These are phyloP conservation scores for Drosophila subquinaria DNA, from an alignment of 2,888 invertebrate genomes.

Conservation along the genomic window DNA sequence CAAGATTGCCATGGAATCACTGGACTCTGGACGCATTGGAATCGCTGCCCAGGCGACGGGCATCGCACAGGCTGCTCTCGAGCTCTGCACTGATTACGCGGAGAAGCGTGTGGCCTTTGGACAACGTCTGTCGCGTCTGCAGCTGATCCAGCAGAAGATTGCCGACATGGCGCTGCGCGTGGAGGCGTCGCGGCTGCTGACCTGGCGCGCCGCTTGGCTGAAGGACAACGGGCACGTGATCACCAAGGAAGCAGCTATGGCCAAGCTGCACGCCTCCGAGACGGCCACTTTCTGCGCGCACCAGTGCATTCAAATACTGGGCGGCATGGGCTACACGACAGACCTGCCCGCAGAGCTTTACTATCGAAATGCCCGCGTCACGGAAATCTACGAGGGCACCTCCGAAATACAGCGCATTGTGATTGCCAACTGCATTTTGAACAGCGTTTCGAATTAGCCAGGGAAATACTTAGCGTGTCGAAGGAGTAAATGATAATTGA, in stretches of 20 bases:
- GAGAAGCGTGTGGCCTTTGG: constrained; percentile 95
- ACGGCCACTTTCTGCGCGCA: constrained; percentile 96
- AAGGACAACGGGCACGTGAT: constrained; percentile 93
- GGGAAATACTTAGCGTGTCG: too few relatives aligned
- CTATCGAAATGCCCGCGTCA: constrained; percentile 97
- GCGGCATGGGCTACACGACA: constrained; percentile 97
- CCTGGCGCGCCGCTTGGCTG: constrained; percentile 95
- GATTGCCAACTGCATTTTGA: constrained; percentile 89
- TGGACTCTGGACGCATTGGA: constrained; percentile 96
- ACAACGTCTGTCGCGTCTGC: constrained; percentile 92
- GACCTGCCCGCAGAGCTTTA: constrained; percentile 98
- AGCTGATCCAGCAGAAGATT: constrained; percentile 95
- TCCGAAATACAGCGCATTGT: constrained; percentile 97
- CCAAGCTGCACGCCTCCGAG: constrained; percentile 96
- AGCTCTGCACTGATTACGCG: constrained; percentile 95
- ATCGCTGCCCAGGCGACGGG: constrained; percentile 96
- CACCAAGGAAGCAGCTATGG: constrained; percentile 98
- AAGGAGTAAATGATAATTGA: background rate
- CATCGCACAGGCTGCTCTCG: constrained; percentile 96
- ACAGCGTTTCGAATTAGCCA: constrained; percentile 28
- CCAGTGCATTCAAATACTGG: constrained; percentile 94
- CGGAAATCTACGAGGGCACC: constrained; percentile 98
- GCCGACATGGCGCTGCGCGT: constrained; percentile 94
- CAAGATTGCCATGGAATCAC: constrained; percentile 97
- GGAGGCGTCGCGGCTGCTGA: constrained; percentile 93